Evolutionary conservation across 2,888 invertebrate genomes (phyloP).

Genomic region (Aphelenchoides bicaudatus): DNA sequence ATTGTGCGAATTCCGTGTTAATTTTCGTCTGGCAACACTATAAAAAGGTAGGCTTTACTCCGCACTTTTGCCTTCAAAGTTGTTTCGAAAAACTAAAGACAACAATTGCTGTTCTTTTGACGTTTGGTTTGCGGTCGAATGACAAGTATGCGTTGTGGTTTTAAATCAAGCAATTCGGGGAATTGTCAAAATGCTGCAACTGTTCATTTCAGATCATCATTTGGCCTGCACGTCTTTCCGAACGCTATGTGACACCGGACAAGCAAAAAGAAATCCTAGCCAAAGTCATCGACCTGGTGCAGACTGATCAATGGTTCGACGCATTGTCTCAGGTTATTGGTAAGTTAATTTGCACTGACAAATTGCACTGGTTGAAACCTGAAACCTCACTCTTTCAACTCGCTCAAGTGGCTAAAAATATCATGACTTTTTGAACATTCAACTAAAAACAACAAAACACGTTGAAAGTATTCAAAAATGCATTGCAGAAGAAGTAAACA

Average conservation of each 20-base stretch:
- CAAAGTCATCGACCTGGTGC: slow-evolving; percentile 52
- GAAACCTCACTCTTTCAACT: not conserved
- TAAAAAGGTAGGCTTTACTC: slow-evolving; percentile 51
- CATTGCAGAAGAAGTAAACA: slow-evolving; percentile 49
- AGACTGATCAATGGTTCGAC: slow-evolving; percentile 52
- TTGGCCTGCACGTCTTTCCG: slow-evolving; percentile 58
- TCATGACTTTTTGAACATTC: not conserved
- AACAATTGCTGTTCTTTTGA: not conserved
- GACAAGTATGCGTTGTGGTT: too few relatives aligned
- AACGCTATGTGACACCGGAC: slow-evolving; percentile 51
- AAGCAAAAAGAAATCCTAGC: slow-evolving; percentile 50
- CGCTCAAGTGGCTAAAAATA: not conserved
- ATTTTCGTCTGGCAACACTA: slow-evolving; percentile 60
- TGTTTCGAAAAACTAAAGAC: too few relatives aligned
- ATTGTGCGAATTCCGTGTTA: slow-evolving; percentile 60
- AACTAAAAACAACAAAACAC: not conserved
- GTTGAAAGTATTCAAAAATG: not conserved
- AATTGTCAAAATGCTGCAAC: not conserved
- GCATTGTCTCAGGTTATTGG: slow-evolving; percentile 50
- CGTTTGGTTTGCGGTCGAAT: not conserved
- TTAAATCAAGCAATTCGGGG: too few relatives aligned
- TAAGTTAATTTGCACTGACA: slow-evolving; percentile 22
- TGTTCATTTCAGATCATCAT: slow-evolving; percentile 48
- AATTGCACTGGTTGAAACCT: not conserved
- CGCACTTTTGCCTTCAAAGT: too few relatives aligned